Evolutionary conservation across 1,140 invertebrate genomes (phyloP), one percentile per base, ranked within the genome.

Genomic region (Sycobia sp.): DNA sequence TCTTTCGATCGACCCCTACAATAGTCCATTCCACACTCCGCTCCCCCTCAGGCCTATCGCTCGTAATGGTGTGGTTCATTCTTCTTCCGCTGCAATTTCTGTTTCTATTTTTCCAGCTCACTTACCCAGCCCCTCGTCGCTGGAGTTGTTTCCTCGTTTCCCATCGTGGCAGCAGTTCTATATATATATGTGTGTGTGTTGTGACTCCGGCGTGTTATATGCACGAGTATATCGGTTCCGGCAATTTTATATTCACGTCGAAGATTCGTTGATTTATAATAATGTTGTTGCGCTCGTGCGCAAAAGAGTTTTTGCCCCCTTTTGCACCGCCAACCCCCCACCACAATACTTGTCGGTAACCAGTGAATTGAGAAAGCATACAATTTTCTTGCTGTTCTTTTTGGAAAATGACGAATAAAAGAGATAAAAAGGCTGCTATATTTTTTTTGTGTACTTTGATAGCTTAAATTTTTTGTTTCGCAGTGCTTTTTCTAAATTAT

Each of bases 171-270:
- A 44, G 38, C 41, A n/a, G n/a, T n/a, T n/a, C n/a, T n/a, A n/a
- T n/a, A n/a, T n/a, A n/a, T n/a, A n/a, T n/a, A n/a, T n/a, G n/a
- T n/a, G n/a, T n/a, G n/a, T n/a, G n/a, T n/a, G n/a, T n/a, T 56
- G 41, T 27, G 22, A 56, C 39, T 25, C 7, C 11, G 46, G 10
- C 71, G 67, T 77, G 76, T 77, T 77, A 78, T 77, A 79, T n/a
- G n/a, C 75, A 73, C 71, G 75, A 72, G 73, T 71, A 78, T 74
- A 79, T 80, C 76, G 73, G 77, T 80, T 78, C 77, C 76, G 77
- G 75, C 75, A 78, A 80, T 81, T 81, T 80, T 73, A 80, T 71
- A 80, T 78, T 76, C 73, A 72, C 68, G 72, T 80, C 73, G 71
- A 70, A 72, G 65, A 5, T 27, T 4, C 32, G 53, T 69, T 78